phyloP scores from a whole-genome alignment of 2,113 vertebrate genomes.

The Anoura caudifer region DNA sequence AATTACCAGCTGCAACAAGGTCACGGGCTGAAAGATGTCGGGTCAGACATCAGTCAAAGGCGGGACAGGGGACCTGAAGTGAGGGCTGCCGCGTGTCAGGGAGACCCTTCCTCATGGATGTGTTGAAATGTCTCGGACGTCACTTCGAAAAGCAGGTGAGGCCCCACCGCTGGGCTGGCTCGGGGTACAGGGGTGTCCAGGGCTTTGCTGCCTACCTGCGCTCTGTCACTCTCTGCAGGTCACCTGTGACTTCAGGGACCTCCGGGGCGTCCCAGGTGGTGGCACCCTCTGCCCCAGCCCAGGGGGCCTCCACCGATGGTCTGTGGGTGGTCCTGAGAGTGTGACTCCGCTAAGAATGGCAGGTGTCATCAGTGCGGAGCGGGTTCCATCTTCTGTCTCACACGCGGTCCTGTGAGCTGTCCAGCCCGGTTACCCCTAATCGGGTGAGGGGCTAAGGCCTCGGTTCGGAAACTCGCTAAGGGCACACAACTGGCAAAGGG shows the following conservation, averaged over 20 bases:
- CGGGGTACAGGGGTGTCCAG: fast-evolving
- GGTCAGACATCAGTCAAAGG: conserved; percentile 83
- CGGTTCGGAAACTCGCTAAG: neutral
- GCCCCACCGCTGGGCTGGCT: fast-evolving
- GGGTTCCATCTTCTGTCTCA: fast-evolving
- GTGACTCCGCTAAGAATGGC: fast-evolving
- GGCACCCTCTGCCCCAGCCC: too few relatives aligned
- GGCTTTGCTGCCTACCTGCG: neutral
- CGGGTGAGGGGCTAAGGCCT: neutral
- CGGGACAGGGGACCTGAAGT: conserved; percentile 67
- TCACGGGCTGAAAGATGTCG: conserved; percentile 81
- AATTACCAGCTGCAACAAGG: conserved; percentile 82
- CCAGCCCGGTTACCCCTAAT: fast-evolving
- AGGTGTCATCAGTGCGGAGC: fast-evolving
- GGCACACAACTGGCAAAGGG: neutral
- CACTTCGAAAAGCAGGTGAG: neutral
- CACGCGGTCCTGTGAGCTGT: fast-evolving
- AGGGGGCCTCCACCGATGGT: fast-evolving
- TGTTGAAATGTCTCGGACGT: too few relatives aligned
- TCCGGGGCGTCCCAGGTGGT: fast-evolving
- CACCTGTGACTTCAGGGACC: neutral
- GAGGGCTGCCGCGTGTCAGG: conserved; percentile 44
- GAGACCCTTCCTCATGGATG: neutral
- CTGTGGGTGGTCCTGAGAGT: fast-evolving
- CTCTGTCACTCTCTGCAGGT: neutral